Evolutionary conservation across 30 jellyfish, hydroid and myxozoan genomes (phyloP), one percentile per base, ranked within the genome.

Genomic region (Chironex yamaguchii): DNA sequence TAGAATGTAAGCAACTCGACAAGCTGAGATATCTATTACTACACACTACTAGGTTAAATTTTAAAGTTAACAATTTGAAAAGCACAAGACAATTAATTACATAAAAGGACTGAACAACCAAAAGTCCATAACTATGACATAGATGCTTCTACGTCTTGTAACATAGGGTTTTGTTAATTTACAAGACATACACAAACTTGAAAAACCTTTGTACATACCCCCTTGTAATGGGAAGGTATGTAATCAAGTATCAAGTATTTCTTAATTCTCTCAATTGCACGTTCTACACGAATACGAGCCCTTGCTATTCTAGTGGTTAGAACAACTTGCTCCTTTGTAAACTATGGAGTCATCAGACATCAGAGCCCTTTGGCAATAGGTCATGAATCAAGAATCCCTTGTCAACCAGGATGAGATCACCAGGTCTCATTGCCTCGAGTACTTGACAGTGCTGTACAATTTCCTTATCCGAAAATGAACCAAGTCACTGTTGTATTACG

Each of bases 341-440:
- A 79, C 35, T 49, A 53, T 24, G 81, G 52, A 29, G 32, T 3
- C 13, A 36, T 24, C 23, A 54, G 69, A 48, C 54, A 79, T 3
- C 31, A 17, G 62, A 79, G 25, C 80, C 66, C 25, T 33, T 63
- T 3, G 82, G 82, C 11, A 63, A 67, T 50, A 79, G 28, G 34
- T 79, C 69, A 33, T 79, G 79, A 14, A 79, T 79, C 67, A 79
- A 33, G 35, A 54, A 79, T 11, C 82, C 90, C 69, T 54, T 79
- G 70, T 79, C 90, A 12, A 80, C 90, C 20, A 79, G 17, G 30
- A 79, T 79, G 49, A 79, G 67, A 62, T 79, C 90, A 50, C 81
- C 67, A 26, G 90, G 33, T 17, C 27, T 58, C 22, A 62, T 23
- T 6, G 33, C 25, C 13, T 71, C 36, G n/a, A 79, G 30, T 1